Conservation (phyloP, 1,140 invertebrate genomes). For the Diploscapter pachys region DNA sequence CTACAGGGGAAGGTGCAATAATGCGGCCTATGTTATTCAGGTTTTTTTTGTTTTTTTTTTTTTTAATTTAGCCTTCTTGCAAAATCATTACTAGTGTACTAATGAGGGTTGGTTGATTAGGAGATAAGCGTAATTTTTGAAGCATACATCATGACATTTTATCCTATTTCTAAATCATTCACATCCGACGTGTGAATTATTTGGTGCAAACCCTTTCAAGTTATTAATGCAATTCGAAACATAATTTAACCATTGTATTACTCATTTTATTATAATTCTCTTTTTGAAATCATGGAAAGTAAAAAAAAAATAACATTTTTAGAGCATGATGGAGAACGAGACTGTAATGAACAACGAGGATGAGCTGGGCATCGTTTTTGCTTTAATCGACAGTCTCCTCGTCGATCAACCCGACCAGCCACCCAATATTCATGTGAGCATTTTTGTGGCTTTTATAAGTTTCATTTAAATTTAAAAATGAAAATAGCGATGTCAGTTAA, state of each 20-base stretch:
- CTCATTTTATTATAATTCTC: too few species aligned
- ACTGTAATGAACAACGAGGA: slow-evolving; percentile 74
- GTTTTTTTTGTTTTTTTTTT: background rate
- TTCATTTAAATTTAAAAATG: background rate
- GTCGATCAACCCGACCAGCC: slow-evolving; percentile 78
- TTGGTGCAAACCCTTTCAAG: too few species aligned
- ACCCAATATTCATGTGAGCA: slow-evolving; percentile 59
- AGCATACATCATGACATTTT: too few species aligned
- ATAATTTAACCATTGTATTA: too few species aligned
- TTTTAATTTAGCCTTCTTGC: slow-evolving; percentile 60
- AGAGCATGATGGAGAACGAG: slow-evolving; percentile 80
- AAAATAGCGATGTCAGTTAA: background rate
- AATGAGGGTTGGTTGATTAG: too few species aligned
- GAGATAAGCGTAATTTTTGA: too few species aligned
- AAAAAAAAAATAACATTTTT: slow-evolving; percentile 54
- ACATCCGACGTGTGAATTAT: too few species aligned
- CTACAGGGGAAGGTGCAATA: slow-evolving; percentile 78
- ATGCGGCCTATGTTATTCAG: slow-evolving; percentile 75
- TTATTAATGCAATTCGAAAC: too few species aligned
- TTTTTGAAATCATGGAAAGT: too few species aligned
- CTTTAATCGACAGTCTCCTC: slow-evolving; percentile 78
- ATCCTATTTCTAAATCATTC: too few species aligned
- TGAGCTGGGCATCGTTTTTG: slow-evolving; percentile 75
- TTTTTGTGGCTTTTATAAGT: too few species aligned
- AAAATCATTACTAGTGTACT: slow-evolving; percentile 41